A percentile compares a stretch with the other conserved stretches of the same genome.
Conservation (phyloP, 2,113 vertebrate genomes). For the Struthidea cinerea region DNA sequence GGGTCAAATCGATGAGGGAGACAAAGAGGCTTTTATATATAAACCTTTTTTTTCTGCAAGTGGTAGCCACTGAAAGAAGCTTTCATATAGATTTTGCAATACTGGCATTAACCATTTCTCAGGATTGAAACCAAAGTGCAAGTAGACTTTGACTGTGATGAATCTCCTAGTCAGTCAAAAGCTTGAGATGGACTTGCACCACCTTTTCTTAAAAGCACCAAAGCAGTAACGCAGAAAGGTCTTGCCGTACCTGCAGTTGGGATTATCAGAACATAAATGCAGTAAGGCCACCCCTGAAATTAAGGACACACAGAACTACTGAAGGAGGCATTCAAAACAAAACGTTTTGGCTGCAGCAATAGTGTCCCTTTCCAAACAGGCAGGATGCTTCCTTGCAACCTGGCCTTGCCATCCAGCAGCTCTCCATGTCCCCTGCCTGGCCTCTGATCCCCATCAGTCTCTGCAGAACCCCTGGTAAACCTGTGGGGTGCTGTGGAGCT, state of each 20-base stretch:
- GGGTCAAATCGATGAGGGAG: not conserved
- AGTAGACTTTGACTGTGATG: not conserved
- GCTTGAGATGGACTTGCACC: not conserved
- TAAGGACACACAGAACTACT: not conserved
- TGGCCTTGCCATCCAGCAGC: not conserved
- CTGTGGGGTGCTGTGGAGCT: not conserved
- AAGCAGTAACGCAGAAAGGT: not conserved
- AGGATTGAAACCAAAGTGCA: not conserved
- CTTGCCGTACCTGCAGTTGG: not conserved
- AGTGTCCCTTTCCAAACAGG: not conserved
- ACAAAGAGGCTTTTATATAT: not conserved
- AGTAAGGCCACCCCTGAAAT: not conserved
- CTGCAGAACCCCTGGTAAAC: not conserved
- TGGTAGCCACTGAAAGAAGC: not conserved
- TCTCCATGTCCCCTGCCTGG: not conserved
- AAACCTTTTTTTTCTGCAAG: not conserved
- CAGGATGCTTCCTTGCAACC: not conserved
- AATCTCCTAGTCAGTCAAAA: not conserved
- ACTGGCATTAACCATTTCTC: not conserved
- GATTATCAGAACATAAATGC: not conserved
- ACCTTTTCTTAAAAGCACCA: not conserved
- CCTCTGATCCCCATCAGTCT: not conserved
- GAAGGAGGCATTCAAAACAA: not conserved
- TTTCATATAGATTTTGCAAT: not conserved
- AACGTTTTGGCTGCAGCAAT: fast-evolving